Percentiles rank a stretch among this genome's conserved stretches.
These are phyloP conservation scores for Phrynocephalus versicolor DNA, from an alignment of 2,113 vertebrate species.

Conservation along the genomic window DNA sequence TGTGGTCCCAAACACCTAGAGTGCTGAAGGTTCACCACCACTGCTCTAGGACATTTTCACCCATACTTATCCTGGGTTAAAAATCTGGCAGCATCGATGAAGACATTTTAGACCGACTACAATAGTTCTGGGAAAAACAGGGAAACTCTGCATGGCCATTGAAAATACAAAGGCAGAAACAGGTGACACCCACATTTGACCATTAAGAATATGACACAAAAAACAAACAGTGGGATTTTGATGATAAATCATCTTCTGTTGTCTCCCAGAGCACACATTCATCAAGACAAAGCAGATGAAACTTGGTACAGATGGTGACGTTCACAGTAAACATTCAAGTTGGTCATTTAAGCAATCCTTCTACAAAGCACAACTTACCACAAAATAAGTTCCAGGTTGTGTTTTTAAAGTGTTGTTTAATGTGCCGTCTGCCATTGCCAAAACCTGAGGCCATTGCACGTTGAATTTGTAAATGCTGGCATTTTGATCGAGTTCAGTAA, in stretches of 20 bases:
- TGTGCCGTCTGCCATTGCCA: conserved; percentile 23
- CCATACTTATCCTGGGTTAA: conserved; percentile 25
- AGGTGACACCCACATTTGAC: no score
- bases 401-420: conserved; percentile 10
- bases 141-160: no score
- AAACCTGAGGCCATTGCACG: not conserved
- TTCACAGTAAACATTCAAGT: conserved; percentile 25
- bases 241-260: no score
- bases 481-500: not conserved
- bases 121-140: conserved; percentile 23
- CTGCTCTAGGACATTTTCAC: not conserved
- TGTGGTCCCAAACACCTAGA: no score
- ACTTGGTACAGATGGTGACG: not conserved
- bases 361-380: conserved; percentile 19
- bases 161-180: no score
- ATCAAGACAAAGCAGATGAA: conserved; percentile 32
- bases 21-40: no score
- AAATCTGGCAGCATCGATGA: conserved; percentile 28
- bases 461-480: not conserved
- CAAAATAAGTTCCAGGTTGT: conserved; percentile 22
- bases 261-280: not conserved
- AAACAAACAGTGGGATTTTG: no score
- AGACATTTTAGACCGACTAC: conserved; percentile 33
- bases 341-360: conserved; percentile 8
- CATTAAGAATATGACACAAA: no score